Evolutionary conservation across 2,888 invertebrate species (phyloP), one percentile per base, ranked within the genome.

Genomic region (Acleris laterana): DNA sequence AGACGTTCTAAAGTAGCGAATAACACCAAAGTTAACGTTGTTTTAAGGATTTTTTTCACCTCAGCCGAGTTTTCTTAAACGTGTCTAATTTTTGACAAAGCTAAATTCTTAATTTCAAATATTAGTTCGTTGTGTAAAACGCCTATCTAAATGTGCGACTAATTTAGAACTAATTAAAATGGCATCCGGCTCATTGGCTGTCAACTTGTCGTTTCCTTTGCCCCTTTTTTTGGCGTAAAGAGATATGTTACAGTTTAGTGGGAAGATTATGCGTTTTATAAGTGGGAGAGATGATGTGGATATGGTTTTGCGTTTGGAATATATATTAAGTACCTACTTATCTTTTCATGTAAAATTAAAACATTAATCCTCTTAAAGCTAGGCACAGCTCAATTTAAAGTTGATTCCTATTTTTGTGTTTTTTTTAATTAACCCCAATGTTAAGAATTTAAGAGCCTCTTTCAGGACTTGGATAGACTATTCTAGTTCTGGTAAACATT

Each of bases 171-270:
- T 88, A 90, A 91, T 91, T 91, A 88, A 85, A 84, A 72, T 68
- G 79, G 84, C 89, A 90, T 92, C 91, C 91, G 90, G 86, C 85
- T 86, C 89, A 87, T 88, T 89, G 86, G 77, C 81, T 86, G 89
- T 88, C 90, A 88, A 86, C 87, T 86, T 74, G 83, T 80, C 77
- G 83, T 80, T 80, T 83, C 81, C 74, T 74, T 67, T 70, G 70
- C 71, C 80, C 20, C 13, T 85, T 86, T 77, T 76, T 69, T 64
- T 77, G 72, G 74, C 70, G 80, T 78, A 83, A 82, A 82, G 80
- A 82, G 83, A 85, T 84, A 82, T 82, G 84, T 82, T 85, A 85
- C 85, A 87, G 81, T 83, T 84, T 81, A 82, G 79, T 77, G 70
- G 74, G 72, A 79, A 83, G 79, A 75, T 74, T 79, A 79, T 78